A percentile compares a stretch with the other conserved stretches of the same genome.
Evolutionary conservation across 2,888 invertebrate genomes (phyloP).

Genomic region (Plemyria rubiginata): DNA sequence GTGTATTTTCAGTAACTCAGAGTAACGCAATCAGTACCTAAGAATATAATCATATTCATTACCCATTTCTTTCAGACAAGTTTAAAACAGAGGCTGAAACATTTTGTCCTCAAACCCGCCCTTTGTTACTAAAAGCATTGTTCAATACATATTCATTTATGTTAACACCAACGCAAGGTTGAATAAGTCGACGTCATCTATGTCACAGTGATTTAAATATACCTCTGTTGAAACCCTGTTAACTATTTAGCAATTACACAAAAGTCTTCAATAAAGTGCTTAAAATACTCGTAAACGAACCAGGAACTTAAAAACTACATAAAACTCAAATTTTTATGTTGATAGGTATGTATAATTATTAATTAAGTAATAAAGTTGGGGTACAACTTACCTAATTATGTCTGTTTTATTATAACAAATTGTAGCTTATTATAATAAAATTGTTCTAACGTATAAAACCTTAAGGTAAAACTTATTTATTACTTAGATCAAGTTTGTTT

Average conservation of each 20-base stretch:
- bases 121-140: constrained; percentile 45
- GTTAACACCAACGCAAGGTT: constrained; percentile 60
- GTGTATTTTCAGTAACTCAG: too few relatives aligned
- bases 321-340: not conserved
- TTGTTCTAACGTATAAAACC: constrained; percentile 2
- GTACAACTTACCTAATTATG: not conserved
- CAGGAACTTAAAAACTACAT: too few relatives aligned
- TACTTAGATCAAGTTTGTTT: not conserved
- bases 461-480: constrained; percentile 1
- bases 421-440: not conserved
- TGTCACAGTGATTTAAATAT: constrained; percentile 52
- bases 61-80: too few relatives aligned
- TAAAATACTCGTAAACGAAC: too few relatives aligned
- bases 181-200: constrained; percentile 51
- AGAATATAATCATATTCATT: too few relatives aligned
- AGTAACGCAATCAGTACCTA: too few relatives aligned
- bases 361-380: not conserved
- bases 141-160: constrained; percentile 65
- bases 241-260: not conserved
- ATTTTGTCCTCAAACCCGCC: too few relatives aligned
- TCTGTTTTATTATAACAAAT: not conserved
- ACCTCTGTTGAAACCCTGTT: not conserved
- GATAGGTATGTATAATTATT: not conserved
- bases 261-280: not conserved
- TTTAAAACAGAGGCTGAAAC: too few relatives aligned